Conservation (phyloP, 2,797 vertebrate species). For the Falco naumanni region DNA sequence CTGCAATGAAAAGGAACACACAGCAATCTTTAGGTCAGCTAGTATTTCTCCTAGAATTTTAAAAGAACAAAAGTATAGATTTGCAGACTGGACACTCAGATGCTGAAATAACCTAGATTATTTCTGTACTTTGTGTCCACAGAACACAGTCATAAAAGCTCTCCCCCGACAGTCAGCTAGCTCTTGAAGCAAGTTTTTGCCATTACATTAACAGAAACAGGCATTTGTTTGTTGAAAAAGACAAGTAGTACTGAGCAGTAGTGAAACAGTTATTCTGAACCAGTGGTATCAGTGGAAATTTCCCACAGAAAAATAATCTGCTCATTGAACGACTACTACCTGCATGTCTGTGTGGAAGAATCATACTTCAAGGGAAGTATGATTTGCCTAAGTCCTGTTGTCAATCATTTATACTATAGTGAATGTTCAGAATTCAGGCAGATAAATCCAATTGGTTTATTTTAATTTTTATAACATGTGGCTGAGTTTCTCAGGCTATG, state of each 20-base stretch:
- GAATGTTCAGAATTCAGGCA: background rate
- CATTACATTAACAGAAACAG: background rate
- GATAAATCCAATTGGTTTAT: slow-evolving; percentile 5
- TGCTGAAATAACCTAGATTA: background rate
- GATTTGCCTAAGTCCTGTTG: background rate
- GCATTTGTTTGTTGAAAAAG: background rate
- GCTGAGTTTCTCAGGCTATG: slow-evolving; percentile 18
- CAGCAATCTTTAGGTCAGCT: background rate
- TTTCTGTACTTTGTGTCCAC: background rate
- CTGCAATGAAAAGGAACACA: background rate
- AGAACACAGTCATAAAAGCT: background rate
- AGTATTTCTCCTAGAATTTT: background rate
- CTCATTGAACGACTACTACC: background rate
- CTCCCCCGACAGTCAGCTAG: background rate
- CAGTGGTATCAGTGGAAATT: background rate
- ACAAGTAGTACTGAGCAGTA: background rate
- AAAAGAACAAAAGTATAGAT: background rate
- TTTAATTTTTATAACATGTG: slow-evolving; percentile 14
- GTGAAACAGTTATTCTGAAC: background rate
- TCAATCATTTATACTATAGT: background rate
- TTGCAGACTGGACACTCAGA: background rate
- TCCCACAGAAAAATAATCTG: background rate
- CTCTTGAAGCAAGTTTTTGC: background rate
- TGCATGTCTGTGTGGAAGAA: background rate
- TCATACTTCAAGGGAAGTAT: background rate